Evolutionary conservation across 1,140 invertebrate genomes (phyloP), one percentile per base, ranked within the genome.

Genomic region (Ridgeia piscesae): DNA sequence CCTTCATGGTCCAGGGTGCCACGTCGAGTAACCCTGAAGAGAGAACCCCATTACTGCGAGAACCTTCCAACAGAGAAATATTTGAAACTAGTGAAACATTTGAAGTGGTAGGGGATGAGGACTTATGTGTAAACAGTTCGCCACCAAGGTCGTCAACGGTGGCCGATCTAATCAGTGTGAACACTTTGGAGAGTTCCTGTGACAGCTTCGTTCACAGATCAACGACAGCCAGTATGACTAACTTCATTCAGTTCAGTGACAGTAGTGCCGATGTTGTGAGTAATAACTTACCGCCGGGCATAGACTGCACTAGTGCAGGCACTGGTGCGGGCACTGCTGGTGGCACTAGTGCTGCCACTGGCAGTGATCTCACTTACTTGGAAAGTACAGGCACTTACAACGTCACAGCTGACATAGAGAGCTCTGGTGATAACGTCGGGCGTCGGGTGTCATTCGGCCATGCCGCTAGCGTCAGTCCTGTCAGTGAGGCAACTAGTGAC

Each of bases 151-250:
- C 31, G 89, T 34, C 89, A 34, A 14, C 11, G n/a, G 34, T 90
- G 89, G 89, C 33, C 89, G 89, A 90, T 90, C 17, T 90, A 33
- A 90, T 35, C 17, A 90, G 89, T 27, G 35, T 90, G 17, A 90
- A 90, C 89, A 90, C 89, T 17, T 14, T 35, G n/a, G 89, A 90
- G 35, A 90, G 89, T 90, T 34, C 33, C n/a, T 21, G 34, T 14
- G 89, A 90, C 14, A 90, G 33, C 31, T 90, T 90, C 89, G 33
- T 35, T 90, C 89, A 35, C 33, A 90, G 31, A 33, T 90, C 89
- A 33, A 34, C 35, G 31, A 90, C 89, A 35, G 89, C 89, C 17
- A 90, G 89, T 33, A 90, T 90, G 89, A 90, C 33, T 90, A 90
- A 90, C n/a, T 90, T 34, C 21, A 35, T 35, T 90, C 21, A 90